These are phyloP conservation scores for Caerostris extrusa DNA, from an alignment of 1,140 invertebrate species.

Conservation along the genomic window DNA sequence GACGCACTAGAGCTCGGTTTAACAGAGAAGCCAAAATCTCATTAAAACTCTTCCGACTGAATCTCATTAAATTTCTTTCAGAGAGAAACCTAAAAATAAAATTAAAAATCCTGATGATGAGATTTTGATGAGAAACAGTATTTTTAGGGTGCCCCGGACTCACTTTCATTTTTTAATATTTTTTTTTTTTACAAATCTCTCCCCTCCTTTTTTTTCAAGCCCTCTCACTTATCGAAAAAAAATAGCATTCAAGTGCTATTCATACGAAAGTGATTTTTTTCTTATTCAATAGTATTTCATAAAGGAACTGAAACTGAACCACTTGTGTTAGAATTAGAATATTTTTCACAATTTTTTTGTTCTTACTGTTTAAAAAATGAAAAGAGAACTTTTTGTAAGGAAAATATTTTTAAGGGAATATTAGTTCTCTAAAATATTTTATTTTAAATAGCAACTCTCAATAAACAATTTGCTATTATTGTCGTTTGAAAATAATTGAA, in stretches of 20 bases:
- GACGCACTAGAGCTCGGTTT: background rate
- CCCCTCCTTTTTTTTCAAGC: background rate
- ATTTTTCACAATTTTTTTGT: no score
- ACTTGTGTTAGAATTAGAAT: no score
- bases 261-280: background rate
- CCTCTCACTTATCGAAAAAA: background rate
- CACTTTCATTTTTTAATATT: background rate
- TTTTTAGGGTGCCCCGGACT: background rate
- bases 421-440: no score
- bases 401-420: no score
- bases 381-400: no score
- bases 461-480: no score
- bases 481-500: no score
- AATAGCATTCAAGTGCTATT: background rate
- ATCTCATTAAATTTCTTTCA: background rate
- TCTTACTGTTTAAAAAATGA: no score
- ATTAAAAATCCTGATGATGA: background rate
- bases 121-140: background rate
- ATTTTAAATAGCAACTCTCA: no score
- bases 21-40: background rate
- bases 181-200: background rate
- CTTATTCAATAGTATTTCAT: background rate
- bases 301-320: background rate
- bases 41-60: constrained; percentile 23
- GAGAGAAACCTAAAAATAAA: background rate